phyloP scores from a whole-genome alignment of 23 tunicate species.

The Ciona savignyi region DNA sequence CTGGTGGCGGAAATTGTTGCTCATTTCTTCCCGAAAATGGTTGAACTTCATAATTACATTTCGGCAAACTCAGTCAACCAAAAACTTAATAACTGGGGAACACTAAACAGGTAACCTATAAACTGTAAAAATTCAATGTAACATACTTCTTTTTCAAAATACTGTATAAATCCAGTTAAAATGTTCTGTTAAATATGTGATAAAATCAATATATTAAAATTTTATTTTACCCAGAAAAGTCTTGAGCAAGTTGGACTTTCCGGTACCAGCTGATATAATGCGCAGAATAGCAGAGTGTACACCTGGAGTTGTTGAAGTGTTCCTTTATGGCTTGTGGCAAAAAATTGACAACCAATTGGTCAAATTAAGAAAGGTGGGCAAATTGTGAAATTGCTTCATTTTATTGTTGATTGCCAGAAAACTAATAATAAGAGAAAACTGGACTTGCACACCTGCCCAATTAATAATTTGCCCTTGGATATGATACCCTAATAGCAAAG shows the following conservation, averaged over 20 bases:
- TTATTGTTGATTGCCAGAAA: no score
- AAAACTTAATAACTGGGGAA: conserved; percentile 86
- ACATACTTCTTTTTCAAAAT: no score
- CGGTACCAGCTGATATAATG: no score
- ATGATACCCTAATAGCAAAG: no score
- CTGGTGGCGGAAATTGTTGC: conserved; percentile 70
- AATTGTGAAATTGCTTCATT: no score
- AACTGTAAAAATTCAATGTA: no score
- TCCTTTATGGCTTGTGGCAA: conserved; percentile 58
- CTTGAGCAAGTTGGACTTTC: conserved; percentile 41
- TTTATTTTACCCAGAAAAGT: conserved; percentile 86
- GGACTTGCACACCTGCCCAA: no score
- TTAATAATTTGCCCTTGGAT: no score
- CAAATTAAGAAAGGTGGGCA: conserved; percentile 19
- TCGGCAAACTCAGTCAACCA: conserved; percentile 71
- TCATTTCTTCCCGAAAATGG: conserved; percentile 74
- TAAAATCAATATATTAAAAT: no score
- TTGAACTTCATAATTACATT: conserved; percentile 80
- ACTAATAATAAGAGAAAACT: no score
- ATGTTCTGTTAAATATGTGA: no score
- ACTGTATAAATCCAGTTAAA: no score
- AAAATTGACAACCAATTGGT: conserved; percentile 61
- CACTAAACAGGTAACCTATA: conserved; percentile 57
- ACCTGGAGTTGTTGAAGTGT: conserved; percentile 58
- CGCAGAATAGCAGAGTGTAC: conserved; percentile 65